A percentile compares a stretch with the other conserved stretches of the same genome.
phyloP scores from a whole-genome alignment of 2,797 vertebrate species.

The Anguilla megastoma region DNA sequence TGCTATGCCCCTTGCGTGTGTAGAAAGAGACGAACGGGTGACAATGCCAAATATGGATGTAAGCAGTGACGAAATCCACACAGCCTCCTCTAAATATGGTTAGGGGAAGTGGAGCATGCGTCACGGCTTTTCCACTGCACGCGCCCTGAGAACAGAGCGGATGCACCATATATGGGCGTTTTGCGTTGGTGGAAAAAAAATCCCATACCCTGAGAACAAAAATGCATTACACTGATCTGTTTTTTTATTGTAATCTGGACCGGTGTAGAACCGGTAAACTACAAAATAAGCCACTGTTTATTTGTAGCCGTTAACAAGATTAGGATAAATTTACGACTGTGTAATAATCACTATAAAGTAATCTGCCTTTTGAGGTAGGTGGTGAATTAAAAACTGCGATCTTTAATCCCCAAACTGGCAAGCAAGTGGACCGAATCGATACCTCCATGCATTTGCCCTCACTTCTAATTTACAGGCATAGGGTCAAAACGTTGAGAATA shows the following conservation, averaged over 20 bases:
- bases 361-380: not conserved
- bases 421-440: not conserved
- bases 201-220: slow-evolving; percentile 37
- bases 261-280: not conserved
- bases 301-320: not conserved
- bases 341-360: not conserved
- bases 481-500: not conserved
- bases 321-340: not conserved
- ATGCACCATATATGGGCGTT: slow-evolving; percentile 67
- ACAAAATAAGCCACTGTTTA: not conserved
- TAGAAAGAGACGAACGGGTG: slow-evolving; percentile 53
- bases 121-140: slow-evolving; percentile 71
- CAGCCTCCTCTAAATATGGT: slow-evolving; percentile 35
- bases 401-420: not conserved
- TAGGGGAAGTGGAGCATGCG: slow-evolving; percentile 46
- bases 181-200: slow-evolving; percentile 52
- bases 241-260: not conserved
- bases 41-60: slow-evolving; percentile 68
- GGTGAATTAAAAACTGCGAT: not conserved
- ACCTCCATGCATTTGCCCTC: not conserved
- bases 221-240: not conserved
- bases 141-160: slow-evolving; percentile 60
- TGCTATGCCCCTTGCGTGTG: slow-evolving; percentile 23
- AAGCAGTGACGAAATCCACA: slow-evolving; percentile 55
- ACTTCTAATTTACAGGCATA: not conserved